phyloP scores from a whole-genome alignment of 2,113 vertebrate species.

The Seriola aureovittata region DNA sequence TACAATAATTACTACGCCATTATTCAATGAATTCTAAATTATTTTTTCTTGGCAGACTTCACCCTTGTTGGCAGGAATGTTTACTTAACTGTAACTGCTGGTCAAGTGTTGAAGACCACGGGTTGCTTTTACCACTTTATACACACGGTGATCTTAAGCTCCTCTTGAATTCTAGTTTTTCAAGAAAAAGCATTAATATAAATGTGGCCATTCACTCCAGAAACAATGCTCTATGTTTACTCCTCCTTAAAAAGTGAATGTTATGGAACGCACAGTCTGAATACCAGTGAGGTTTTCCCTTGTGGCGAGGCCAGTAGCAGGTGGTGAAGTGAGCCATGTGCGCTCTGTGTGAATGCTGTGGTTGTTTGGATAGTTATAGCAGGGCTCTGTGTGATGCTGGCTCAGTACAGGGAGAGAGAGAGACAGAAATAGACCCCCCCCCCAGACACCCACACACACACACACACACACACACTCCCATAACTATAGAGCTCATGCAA shows the following conservation, averaged over 20 bases:
- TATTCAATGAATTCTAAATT: conserved; percentile 50
- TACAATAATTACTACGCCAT: conserved; percentile 43
- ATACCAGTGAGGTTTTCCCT: conserved; percentile 65
- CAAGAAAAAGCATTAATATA: background rate
- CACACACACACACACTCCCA: conserved; percentile 30
- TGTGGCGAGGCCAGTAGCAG: conserved; percentile 71
- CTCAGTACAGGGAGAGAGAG: conserved; percentile 48
- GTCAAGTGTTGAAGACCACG: background rate
- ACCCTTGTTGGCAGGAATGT: conserved; percentile 20
- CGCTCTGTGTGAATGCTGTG: conserved; percentile 77
- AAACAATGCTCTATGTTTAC: conserved; percentile 28
- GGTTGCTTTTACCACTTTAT: background rate
- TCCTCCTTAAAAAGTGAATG: conserved; percentile 38
- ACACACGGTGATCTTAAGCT: background rate
- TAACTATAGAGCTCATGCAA: conserved; percentile 50
- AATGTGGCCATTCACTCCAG: background rate
- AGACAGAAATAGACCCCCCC: conserved; percentile 32
- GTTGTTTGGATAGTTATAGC: conserved; percentile 79
- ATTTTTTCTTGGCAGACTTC: conserved; percentile 27
- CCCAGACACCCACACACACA: too few relatives aligned
- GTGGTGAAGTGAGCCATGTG: conserved; percentile 74
- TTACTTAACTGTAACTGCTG: background rate
- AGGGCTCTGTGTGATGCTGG: conserved; percentile 77
- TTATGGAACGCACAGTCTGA: conserved; percentile 42
- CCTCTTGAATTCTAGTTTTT: background rate